A percentile compares a stretch with the other conserved stretches of the same genome.
These are phyloP conservation scores for Sebastes goodei DNA, from an alignment of 2,797 vertebrate genomes.

Conservation along the genomic window DNA sequence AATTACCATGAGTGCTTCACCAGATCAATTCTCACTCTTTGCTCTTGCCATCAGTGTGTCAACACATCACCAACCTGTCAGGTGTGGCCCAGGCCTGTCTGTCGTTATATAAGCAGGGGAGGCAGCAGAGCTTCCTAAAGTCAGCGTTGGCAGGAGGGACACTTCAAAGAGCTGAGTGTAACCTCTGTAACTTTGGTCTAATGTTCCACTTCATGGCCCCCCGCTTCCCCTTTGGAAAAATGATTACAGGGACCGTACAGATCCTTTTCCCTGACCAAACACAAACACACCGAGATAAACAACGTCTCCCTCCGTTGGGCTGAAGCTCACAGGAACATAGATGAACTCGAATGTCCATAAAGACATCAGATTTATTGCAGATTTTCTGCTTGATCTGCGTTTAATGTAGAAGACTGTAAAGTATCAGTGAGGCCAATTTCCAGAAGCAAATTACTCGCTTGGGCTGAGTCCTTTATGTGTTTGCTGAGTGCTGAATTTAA, in stretches of 20 bases:
- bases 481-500: slow-evolving; percentile 74
- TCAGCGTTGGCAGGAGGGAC: slow-evolving; percentile 12
- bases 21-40: not conserved
- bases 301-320: slow-evolving; percentile 3
- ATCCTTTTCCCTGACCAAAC: slow-evolving; percentile 31
- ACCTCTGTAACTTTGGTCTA: slow-evolving; percentile 44
- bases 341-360: slow-evolving; percentile 53
- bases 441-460: slow-evolving; percentile 67
- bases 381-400: slow-evolving; percentile 73
- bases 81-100: not conserved
- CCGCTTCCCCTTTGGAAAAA: slow-evolving; percentile 16
- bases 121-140: not conserved
- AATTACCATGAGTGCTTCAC: not conserved
- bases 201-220: slow-evolving; percentile 46
- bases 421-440: slow-evolving; percentile 64
- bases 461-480: slow-evolving; percentile 68
- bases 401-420: slow-evolving; percentile 62
- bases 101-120: not conserved
- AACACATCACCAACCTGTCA: not conserved
- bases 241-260: slow-evolving; percentile 39
- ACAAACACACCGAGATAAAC: slow-evolving; percentile 38
- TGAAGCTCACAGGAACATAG: slow-evolving; percentile 35
- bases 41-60: not conserved
- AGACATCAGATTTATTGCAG: slow-evolving; percentile 63
- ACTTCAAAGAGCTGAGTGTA: slow-evolving; percentile 30